phyloP scores from a whole-genome alignment of 2,797 vertebrate genomes.

The Phataginus tricuspis region DNA sequence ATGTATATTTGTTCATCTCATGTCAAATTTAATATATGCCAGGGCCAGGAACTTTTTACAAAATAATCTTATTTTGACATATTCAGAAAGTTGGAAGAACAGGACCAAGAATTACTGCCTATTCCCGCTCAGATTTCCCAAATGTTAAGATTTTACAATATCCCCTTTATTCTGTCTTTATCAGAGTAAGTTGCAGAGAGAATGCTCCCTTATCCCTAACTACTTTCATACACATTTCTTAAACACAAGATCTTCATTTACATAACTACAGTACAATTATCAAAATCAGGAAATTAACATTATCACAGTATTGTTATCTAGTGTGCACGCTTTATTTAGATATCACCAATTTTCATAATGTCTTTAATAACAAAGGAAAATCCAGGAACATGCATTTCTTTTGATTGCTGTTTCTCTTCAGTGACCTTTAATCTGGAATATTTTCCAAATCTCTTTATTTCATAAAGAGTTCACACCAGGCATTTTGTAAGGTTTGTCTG shows the following conservation, averaged over 20 bases:
- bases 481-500: neutral
- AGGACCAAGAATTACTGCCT: neutral
- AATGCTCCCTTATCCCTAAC: neutral
- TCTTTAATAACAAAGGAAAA: slow-evolving; percentile 31
- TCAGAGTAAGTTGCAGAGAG: neutral
- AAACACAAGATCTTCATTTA: neutral
- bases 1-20: neutral
- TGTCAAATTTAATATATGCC: neutral
- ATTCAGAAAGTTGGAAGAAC: neutral
- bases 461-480: neutral
- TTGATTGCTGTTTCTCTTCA: neutral
- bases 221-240: neutral
- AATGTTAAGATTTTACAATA: neutral
- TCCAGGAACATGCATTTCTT: neutral
- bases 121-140: neutral
- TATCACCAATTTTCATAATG: neutral
- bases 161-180: neutral
- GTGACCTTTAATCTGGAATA: neutral
- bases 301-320: neutral
- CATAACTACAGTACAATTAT: neutral
- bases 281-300: neutral
- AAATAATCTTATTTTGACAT: neutral
- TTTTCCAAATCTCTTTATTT: neutral
- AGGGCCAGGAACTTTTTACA: neutral
- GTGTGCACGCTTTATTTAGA: neutral